Evolutionary conservation across 2,113 vertebrate genomes (phyloP).

Genomic region (Fulmarus glacialis): DNA sequence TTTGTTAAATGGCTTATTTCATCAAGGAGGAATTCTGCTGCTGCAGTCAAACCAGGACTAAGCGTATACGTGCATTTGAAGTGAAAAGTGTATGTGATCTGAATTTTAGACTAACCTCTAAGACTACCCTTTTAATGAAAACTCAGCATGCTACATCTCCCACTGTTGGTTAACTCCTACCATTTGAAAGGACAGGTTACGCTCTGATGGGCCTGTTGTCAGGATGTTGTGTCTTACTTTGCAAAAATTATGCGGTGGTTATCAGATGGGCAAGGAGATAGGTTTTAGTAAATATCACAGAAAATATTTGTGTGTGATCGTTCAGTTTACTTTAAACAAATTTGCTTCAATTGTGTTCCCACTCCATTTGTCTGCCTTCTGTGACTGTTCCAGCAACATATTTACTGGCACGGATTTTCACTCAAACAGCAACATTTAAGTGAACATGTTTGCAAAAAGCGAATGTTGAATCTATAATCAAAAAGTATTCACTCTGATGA

Average conservation of each 20-base stretch:
- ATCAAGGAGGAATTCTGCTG: neutral
- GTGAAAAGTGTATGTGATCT: neutral
- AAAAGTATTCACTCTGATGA: neutral
- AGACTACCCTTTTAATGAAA: neutral
- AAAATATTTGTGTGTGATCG: constrained; percentile 19
- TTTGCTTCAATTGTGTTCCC: constrained; percentile 40
- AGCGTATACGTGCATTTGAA: neutral
- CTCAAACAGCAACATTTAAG: constrained; percentile 16
- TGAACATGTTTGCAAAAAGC: neutral
- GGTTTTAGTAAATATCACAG: neutral
- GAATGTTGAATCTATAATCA: neutral
- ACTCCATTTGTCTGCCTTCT: constrained; percentile 50
- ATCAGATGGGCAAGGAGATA: neutral
- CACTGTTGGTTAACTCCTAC: neutral
- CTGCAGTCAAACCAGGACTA: neutral
- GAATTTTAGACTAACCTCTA: neutral
- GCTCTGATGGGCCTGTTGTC: neutral
- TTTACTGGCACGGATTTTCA: constrained; percentile 35
- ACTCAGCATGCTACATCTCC: neutral
- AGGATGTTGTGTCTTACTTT: neutral
- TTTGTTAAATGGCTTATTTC: constrained; percentile 22
- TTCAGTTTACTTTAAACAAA: constrained; percentile 53
- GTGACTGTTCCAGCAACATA: constrained; percentile 34
- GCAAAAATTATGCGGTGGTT: neutral
- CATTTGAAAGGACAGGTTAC: neutral